Conservation (phyloP, 1,140 invertebrate species). For the silkworm (Bombyx mori) region ASM3026992v2 NC_085123.1:12060501-12061000, state of each 20-base stretch:
- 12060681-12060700: too few species aligned
- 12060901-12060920: conserved; percentile 61
- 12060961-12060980: conserved; percentile 3
- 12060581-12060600: too few species aligned
- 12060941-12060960: conserved; percentile 38
- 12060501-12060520: too few species aligned
- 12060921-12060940: conserved; percentile 53
- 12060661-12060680: too few species aligned
- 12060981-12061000: conserved; percentile 4
- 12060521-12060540: too few species aligned
- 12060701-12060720: background rate
- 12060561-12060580: too few species aligned
- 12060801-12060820: conserved; percentile 16
- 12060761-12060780: conserved; percentile 7
- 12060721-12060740: background rate
- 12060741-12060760: conserved; percentile 1
- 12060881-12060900: conserved; percentile 47
- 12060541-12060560: too few species aligned
- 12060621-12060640: too few species aligned
- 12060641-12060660: too few species aligned
- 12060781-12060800: conserved; percentile 19
- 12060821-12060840: conserved; percentile 13
- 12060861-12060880: conserved; percentile 54
- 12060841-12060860: conserved; percentile 42
- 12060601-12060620: too few species aligned